A percentile compares a stretch with the other conserved stretches of the same genome.
phyloP scores from a whole-genome alignment of 2,113 vertebrate species.

The Nymphicus hollandicus region DNA sequence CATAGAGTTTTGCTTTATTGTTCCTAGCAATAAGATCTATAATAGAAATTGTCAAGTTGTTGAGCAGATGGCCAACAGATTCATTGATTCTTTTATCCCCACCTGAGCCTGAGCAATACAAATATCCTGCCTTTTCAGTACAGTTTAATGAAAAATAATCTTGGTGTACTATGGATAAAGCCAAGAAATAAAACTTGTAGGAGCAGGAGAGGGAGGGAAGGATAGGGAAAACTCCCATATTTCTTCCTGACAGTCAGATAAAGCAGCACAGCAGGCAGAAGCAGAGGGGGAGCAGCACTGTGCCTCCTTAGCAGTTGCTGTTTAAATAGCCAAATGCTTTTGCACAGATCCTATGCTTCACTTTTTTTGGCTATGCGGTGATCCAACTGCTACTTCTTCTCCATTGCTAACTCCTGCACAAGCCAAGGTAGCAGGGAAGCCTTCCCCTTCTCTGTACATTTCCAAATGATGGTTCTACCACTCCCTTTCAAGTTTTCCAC shows the following conservation, averaged over 20 bases:
- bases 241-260: background rate
- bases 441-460: fast-evolving
- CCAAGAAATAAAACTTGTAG: slow-evolving; percentile 12
- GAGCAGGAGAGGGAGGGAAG: background rate
- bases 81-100: slow-evolving; percentile 10
- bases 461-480: background rate
- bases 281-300: fast-evolving
- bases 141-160: slow-evolving; percentile 53
- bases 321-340: background rate
- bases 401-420: fast-evolving
- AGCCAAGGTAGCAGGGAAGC: fast-evolving
- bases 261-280: background rate
- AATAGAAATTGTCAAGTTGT: slow-evolving; percentile 15
- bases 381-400: background rate
- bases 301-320: background rate
- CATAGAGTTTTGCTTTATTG: background rate
- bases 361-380: background rate
- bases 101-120: slow-evolving; percentile 29
- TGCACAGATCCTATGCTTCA: background rate
- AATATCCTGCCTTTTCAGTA: slow-evolving; percentile 40
- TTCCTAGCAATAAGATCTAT: slow-evolving; percentile 43
- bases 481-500: background rate
- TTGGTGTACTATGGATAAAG: background rate
- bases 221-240: background rate
- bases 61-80: background rate